A percentile compares a stretch with the other conserved stretches of the same genome.
phyloP scores from a whole-genome alignment of 2,113 vertebrate genomes.

The Tupaia tana region DNA sequence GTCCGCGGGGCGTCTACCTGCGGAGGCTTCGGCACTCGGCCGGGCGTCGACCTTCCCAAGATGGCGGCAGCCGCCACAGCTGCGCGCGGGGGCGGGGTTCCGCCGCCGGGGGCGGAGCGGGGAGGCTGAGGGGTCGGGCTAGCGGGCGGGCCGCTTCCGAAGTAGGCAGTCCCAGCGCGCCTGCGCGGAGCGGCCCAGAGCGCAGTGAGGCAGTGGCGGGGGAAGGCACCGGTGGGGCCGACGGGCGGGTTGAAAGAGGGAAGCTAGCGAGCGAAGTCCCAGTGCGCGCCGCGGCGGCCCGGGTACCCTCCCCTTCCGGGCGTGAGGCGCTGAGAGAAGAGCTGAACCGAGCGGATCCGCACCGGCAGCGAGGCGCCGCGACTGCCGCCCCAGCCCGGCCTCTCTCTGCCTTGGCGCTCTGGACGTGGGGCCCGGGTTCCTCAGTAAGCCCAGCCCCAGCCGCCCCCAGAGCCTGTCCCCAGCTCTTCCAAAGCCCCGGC shows the following conservation, averaged over 20 bases:
- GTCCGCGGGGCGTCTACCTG: constrained; percentile 50
- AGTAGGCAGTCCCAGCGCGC: constrained; percentile 61
- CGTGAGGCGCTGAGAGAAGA: constrained; percentile 70
- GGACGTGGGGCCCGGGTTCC: constrained; percentile 72
- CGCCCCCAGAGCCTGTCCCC: constrained; percentile 73
- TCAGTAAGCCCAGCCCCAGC: constrained; percentile 64
- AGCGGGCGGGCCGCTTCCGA: neutral
- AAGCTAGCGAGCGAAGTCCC: constrained; percentile 71
- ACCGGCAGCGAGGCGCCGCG: constrained; percentile 38
- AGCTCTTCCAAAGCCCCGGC: constrained; percentile 70
- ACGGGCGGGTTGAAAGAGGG: constrained; percentile 68
- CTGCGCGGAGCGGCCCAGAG: constrained; percentile 72
- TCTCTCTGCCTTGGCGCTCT: constrained; percentile 63
- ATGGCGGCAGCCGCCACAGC: constrained; percentile 76
- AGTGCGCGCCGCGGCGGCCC: constrained; percentile 79
- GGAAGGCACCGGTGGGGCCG: constrained; percentile 73
- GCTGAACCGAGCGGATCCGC: constrained; percentile 51
- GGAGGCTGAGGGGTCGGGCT: constrained; percentile 18
- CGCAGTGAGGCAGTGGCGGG: constrained; percentile 64
- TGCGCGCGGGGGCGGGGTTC: constrained; percentile 66
- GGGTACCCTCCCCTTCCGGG: constrained; percentile 79
- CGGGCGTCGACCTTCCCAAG: constrained; percentile 82
- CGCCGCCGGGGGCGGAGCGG: constrained; percentile 55
- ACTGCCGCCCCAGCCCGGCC: constrained; percentile 54
- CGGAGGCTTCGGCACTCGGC: neutral